Base-by-base conservation (phyloP, 2,113 vertebrate species). In the Sarotherodon lohbergeri region DNA sequence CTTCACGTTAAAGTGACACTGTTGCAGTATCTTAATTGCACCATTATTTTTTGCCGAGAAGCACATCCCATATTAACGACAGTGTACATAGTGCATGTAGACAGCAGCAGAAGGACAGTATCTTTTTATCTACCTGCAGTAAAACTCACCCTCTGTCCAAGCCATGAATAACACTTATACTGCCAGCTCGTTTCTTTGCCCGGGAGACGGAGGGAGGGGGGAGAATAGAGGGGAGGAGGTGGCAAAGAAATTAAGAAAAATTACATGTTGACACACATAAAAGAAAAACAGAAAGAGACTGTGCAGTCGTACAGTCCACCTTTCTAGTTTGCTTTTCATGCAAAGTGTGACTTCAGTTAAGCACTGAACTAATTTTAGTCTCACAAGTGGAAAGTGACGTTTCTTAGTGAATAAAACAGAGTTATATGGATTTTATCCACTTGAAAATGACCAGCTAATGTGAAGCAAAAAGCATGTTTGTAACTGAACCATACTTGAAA, bases 81-180 rank as follows among this genome's bases (percentile, higher is more conserved):
- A 84, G 89, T 92, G 92, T 91, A 95, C 93, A 94, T 90, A 94
- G 92, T 90, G 89, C 86, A 90, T 89, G 92, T 86, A 88, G 92
- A 91, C 81, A 88, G 94, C 91, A 90, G 93, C 93, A 95, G 93
- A 93, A 94, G 94, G 94, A 91, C 93, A 59, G 90, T 95, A 95
- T 95, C 83, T 94, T 95, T 95, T 95, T 94, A 94, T 94, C 92
- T 95, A 91, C 90, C 92, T 92, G 90, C 91, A 89, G 82, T 95
- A 94, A 95, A 95, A 94, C 92, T 89, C 93, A 91, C 91, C 93
- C 93, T 94, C 93, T 94, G 93, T 93, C 91, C 91, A 91, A 85
- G 87, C 90, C 92, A 92, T 95, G 93, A 94, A 95, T 94, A 94
- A 93, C 90, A 91, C 91, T 91, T 92, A 95, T 90, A 90, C 83